Conservation (phyloP, 2,888 invertebrate genomes). For the Meiosimyza decipiens region DNA sequence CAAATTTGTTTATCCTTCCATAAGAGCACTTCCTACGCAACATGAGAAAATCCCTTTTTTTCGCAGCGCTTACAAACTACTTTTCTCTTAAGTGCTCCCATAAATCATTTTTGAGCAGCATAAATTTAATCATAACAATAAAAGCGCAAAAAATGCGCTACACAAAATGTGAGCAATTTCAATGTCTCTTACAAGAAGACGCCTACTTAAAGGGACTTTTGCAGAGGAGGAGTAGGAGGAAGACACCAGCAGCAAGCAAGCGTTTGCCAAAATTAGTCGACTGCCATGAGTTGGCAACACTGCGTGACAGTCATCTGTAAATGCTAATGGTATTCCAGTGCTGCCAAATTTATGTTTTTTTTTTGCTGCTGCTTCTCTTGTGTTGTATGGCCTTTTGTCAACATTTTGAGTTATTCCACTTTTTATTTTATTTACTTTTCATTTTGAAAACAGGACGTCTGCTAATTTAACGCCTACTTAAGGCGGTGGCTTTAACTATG, state of each 20-base stretch:
- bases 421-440: not conserved
- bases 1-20: not conserved
- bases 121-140: conserved; percentile 9
- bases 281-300: not conserved
- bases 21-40: not conserved
- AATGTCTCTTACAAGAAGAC: not conserved
- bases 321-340: not conserved
- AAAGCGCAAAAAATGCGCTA: not conserved
- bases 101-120: conserved; percentile 3
- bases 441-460: conserved; percentile 20
- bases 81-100: conserved; percentile 7
- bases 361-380: not conserved
- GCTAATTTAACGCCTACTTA: conserved; percentile 28
- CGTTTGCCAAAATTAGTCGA: conserved; percentile 5
- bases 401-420: not conserved
- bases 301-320: not conserved
- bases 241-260: not conserved
- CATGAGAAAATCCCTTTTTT: not conserved
- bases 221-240: not conserved
- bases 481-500: conserved; percentile 4
- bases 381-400: not conserved
- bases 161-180: not conserved
- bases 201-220: not conserved
- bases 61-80: conserved; percentile 1
- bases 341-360: not conserved